These are phyloP conservation scores for Scomberomorus guttatus DNA, from an alignment of 2,797 vertebrate species.

Conservation along the genomic window DNA sequence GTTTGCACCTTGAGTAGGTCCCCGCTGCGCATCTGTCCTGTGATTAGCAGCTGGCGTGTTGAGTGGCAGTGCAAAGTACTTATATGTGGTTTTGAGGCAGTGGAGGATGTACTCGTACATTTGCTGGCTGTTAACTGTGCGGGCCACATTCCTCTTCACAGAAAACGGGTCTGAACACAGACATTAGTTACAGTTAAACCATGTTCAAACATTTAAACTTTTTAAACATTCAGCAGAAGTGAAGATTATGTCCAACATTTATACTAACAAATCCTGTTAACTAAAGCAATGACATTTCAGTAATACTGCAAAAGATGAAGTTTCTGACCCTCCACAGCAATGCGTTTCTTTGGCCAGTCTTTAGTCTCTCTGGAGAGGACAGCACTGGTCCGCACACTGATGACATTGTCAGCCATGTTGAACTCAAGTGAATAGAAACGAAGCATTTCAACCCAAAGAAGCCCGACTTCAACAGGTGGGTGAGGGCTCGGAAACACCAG, in stretches of 20 bases:
- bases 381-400: slow-evolving; percentile 90
- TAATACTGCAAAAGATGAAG: not conserved
- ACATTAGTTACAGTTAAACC: not conserved
- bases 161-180: slow-evolving; percentile 91
- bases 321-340: slow-evolving; percentile 92
- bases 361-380: slow-evolving; percentile 91
- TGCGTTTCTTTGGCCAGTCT: slow-evolving; percentile 97
- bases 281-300: no score
- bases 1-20: slow-evolving; percentile 28
- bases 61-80: slow-evolving; percentile 93
- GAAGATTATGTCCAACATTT: not conserved
- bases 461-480: slow-evolving; percentile 83
- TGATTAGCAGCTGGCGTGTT: slow-evolving; percentile 71
- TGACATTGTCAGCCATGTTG: slow-evolving; percentile 90
- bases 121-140: slow-evolving; percentile 93
- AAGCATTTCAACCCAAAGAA: slow-evolving; percentile 95
- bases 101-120: slow-evolving; percentile 94
- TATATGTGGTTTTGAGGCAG: slow-evolving; percentile 95
- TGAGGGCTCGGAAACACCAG: slow-evolving; percentile 85
- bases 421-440: slow-evolving; percentile 96
- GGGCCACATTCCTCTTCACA: slow-evolving; percentile 94
- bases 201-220: not conserved
- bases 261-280: not conserved
- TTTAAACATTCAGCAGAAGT: not conserved
- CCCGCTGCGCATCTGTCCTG: slow-evolving; percentile 35